Evolutionary conservation across 2,888 invertebrate species (phyloP).

Genomic region (Polyommatus icarus): DNA sequence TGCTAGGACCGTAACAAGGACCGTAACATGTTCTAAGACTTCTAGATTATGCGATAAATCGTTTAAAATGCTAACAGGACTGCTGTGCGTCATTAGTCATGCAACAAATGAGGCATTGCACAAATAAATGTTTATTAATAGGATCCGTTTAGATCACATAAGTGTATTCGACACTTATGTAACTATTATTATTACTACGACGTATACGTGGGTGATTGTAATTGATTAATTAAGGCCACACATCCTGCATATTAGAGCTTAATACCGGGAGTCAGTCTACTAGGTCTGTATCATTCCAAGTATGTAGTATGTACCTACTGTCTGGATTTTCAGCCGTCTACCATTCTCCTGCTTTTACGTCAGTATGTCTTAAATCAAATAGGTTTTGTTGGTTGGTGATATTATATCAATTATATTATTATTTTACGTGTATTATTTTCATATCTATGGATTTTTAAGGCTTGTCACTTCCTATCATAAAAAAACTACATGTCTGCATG

Average conservation of each 20-base stretch:
- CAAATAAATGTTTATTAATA: slow-evolving; percentile 14
- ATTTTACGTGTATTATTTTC: neutral
- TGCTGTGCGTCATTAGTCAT: neutral
- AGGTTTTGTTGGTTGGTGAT: neutral
- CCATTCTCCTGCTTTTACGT: neutral
- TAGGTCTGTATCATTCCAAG: neutral
- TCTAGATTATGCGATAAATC: neutral
- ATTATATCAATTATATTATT: no score
- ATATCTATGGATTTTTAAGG: neutral
- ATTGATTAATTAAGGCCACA: slow-evolving; percentile 5
- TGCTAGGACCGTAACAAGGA: neutral
- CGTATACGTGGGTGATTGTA: neutral
- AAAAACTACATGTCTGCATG: neutral
- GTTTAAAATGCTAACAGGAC: neutral
- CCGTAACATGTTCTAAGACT: neutral
- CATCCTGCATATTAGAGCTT: neutral
- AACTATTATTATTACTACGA: neutral
- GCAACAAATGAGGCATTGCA: neutral
- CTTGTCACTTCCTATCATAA: no score
- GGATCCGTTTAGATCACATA: neutral
- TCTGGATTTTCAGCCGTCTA: neutral
- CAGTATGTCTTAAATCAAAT: neutral
- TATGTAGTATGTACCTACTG: neutral
- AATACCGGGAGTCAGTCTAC: neutral
- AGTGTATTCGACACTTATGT: slow-evolving; percentile 3